phyloP scores from a whole-genome alignment of 2,888 invertebrate species.

The Hanleya hanleyi region DNA sequence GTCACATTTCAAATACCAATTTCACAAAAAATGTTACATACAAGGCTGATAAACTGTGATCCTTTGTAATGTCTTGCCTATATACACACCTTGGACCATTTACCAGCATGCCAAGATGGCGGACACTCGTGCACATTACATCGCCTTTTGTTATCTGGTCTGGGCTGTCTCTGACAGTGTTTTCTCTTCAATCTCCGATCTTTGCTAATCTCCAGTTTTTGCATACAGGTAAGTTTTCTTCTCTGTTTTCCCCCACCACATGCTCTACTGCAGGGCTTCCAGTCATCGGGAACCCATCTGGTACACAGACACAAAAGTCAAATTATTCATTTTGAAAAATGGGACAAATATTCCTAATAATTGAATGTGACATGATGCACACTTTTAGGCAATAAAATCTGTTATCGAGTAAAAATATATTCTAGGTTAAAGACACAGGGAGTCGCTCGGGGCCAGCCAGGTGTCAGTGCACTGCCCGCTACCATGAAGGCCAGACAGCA shows the following conservation, averaged over 20 bases:
- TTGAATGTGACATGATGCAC: no score
- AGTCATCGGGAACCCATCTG: constrained; percentile 58
- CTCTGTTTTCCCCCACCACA: constrained; percentile 80
- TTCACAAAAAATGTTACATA: not conserved
- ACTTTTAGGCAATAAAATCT: no score
- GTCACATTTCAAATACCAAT: not conserved
- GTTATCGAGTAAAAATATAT: no score
- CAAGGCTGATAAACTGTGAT: not conserved
- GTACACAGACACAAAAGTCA: not conserved
- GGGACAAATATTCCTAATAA: no score
- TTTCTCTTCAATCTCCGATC: constrained; percentile 45
- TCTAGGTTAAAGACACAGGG: no score
- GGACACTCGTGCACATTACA: constrained; percentile 63
- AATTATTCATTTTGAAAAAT: no score
- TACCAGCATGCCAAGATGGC: constrained; percentile 89
- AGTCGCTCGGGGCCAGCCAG: no score
- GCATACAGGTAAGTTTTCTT: constrained; percentile 79
- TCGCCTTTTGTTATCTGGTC: constrained; percentile 45
- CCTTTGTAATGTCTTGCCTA: no score
- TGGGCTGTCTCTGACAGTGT: constrained; percentile 49
- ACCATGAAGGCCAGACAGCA: no score
- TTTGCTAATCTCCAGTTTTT: constrained; percentile 40
- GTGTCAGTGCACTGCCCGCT: no score
- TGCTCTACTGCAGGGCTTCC: constrained; percentile 77
- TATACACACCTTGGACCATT: constrained; percentile 88